Conservation (phyloP, 2,888 invertebrate genomes). For the Oxyteleia sp. region DNA sequence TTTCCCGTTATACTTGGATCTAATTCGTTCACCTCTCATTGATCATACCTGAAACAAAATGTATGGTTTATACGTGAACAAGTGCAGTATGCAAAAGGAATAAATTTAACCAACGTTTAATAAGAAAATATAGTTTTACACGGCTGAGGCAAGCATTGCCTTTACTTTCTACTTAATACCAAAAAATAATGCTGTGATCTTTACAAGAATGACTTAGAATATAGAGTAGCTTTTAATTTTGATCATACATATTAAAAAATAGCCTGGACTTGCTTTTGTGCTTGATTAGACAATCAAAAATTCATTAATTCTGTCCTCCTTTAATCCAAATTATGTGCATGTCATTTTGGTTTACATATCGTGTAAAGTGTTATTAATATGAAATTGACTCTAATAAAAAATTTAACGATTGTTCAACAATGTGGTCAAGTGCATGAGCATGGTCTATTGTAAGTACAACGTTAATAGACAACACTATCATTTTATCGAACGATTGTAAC, state of each 20-base stretch:
- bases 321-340: too few relatives aligned
- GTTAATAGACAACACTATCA: too few relatives aligned
- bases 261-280: background rate
- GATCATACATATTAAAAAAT: background rate
- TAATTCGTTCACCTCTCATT: constrained; percentile 6
- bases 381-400: too few relatives aligned
- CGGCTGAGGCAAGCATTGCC: background rate
- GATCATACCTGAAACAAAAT: background rate
- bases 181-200: background rate
- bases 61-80: constrained; percentile 42
- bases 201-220: background rate
- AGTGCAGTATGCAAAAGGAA: constrained; percentile 14
- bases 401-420: too few relatives aligned
- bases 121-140: background rate
- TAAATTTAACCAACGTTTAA: background rate
- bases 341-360: too few relatives aligned
- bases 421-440: too few relatives aligned
- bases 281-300: constrained; percentile 5
- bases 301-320: too few relatives aligned
- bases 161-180: constrained; percentile 3
- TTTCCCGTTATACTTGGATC: constrained; percentile 2
- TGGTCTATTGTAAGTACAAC: too few relatives aligned
- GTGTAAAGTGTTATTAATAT: too few relatives aligned
- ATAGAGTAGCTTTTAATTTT: constrained; percentile 11
- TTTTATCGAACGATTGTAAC: too few relatives aligned